Evolutionary conservation across 2,888 invertebrate genomes (phyloP).

Genomic region (Aphrophora alni): DNA sequence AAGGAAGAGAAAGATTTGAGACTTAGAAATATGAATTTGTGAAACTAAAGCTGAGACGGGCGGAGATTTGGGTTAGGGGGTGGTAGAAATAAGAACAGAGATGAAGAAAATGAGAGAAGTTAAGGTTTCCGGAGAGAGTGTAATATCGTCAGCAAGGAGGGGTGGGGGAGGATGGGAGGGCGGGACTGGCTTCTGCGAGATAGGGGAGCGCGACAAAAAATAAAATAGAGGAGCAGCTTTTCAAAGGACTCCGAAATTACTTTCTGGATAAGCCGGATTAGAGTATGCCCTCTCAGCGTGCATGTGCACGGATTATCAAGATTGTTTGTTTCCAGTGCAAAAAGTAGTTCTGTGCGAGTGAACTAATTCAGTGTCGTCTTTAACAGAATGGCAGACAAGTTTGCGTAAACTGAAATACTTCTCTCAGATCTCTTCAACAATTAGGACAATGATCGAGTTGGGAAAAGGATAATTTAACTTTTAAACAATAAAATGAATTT

Average conservation of each 20-base stretch:
- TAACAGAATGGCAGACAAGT: neutral
- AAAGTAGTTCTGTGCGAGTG: neutral
- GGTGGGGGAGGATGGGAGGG: conserved; percentile 7
- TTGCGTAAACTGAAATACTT: too few relatives aligned
- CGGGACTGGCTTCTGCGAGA: conserved; percentile 13
- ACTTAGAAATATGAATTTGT: conserved; percentile 30
- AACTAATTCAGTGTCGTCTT: neutral
- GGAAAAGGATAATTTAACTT: too few relatives aligned
- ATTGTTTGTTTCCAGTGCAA: neutral
- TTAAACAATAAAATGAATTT: too few relatives aligned
- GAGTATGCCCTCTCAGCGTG: conserved; percentile 32
- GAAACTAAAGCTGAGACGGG: neutral
- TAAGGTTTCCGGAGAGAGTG: conserved; percentile 39
- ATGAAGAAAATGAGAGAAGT: conserved; percentile 39
- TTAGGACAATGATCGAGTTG: too few relatives aligned
- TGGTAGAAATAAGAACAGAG: conserved; percentile 38
- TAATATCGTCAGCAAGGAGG: conserved; percentile 33
- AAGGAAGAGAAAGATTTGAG: neutral
- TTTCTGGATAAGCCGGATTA: conserved; percentile 54
- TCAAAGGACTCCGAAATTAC: conserved; percentile 54
- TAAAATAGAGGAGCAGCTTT: conserved; percentile 49
- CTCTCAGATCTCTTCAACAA: too few relatives aligned
- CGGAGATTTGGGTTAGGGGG: conserved; percentile 3
- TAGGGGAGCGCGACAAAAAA: conserved; percentile 44
- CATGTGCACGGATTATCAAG: conserved; percentile 9